These are phyloP conservation scores for Danio choprae DNA, from an alignment of 2,797 vertebrate species.

Conservation along the genomic window DNA sequence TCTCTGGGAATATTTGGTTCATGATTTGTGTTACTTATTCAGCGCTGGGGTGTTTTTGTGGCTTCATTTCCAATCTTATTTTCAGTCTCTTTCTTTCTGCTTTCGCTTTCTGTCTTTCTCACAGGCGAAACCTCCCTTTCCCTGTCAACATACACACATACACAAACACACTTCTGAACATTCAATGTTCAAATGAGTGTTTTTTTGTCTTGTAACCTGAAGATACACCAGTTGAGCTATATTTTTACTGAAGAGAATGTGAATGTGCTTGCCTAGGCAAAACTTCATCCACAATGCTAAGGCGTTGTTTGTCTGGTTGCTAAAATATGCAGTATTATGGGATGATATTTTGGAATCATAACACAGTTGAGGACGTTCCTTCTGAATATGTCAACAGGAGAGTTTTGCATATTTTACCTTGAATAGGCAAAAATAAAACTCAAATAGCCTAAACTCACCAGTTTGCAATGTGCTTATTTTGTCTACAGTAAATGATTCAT, in stretches of 20 bases:
- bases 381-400: not conserved
- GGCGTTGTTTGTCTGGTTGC: not conserved
- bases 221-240: not conserved
- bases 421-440: not conserved
- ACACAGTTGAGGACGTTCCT: not conserved
- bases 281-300: not conserved
- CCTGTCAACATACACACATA: slow-evolving; percentile 1
- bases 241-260: not conserved
- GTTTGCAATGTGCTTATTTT: too few relatives aligned
- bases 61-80: not conserved
- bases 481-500: too few relatives aligned
- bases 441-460: not conserved
- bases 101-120: not conserved
- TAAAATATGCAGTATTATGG: not conserved
- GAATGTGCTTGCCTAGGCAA: not conserved
- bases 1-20: not conserved
- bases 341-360: not conserved
- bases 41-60: not conserved
- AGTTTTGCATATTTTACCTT: too few relatives aligned
- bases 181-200: not conserved
- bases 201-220: not conserved
- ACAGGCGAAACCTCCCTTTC: slow-evolving; percentile 34
- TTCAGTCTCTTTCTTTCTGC: not conserved
- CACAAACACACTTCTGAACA: not conserved
- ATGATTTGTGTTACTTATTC: not conserved